These are phyloP conservation scores for Contarinia nasturtii DNA, from an alignment of 1,140 invertebrate genomes.

Conservation along the genomic window DNA sequence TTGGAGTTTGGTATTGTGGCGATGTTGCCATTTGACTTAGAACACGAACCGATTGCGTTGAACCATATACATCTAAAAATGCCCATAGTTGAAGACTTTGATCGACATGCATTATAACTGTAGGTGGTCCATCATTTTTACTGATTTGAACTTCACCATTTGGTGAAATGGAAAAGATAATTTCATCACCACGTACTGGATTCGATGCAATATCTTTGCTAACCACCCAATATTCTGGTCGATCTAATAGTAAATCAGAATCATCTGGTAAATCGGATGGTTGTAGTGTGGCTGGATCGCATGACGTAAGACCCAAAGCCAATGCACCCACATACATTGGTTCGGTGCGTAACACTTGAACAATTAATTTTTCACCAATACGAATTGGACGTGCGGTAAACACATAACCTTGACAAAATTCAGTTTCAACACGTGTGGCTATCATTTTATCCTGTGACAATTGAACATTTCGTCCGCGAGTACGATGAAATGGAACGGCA, in stretches of 20 bases:
- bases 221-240: conserved; percentile 96
- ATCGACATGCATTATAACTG: conserved; percentile 87
- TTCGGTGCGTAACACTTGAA: conserved; percentile 70
- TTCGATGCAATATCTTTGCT: conserved; percentile 76
- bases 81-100: conserved; percentile 76
- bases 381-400: conserved; percentile 72
- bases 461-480: conserved; percentile 66
- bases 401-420: conserved; percentile 89
- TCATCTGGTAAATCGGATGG: conserved; percentile 74
- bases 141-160: conserved; percentile 78
- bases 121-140: conserved; percentile 62
- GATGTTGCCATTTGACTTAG: conserved; percentile 24
- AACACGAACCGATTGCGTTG: conserved; percentile 67
- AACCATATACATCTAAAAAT: conserved; percentile 91
- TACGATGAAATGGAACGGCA: conserved; percentile 43
- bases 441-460: conserved; percentile 60
- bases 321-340: conserved; percentile 71
- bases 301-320: conserved; percentile 82
- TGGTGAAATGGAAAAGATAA: conserved; percentile 68
- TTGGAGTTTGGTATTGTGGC: conserved; percentile 2
- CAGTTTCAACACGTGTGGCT: conserved; percentile 59
- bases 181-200: conserved; percentile 70
- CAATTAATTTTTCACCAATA: conserved; percentile 69
- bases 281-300: conserved; percentile 60
- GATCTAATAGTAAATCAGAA: conserved; percentile 74